phyloP scores from a whole-genome alignment of 2,113 vertebrate genomes.

The Apistogramma diplotaenia region DNA sequence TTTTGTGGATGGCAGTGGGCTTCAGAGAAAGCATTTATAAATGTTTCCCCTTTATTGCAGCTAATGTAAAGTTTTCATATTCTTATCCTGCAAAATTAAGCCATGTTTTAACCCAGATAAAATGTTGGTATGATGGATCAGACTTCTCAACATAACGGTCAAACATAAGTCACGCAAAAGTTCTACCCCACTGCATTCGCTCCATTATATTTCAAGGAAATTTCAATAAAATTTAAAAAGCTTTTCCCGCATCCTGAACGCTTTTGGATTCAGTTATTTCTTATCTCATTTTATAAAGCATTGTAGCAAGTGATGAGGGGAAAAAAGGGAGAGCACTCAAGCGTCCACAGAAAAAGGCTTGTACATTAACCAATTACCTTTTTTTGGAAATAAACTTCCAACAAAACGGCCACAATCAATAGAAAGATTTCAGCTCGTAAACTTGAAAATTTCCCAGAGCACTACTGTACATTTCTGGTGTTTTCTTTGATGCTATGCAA shows the following conservation, averaged over 20 bases:
- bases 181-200: neutral
- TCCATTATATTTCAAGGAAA: accelerated
- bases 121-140: no score
- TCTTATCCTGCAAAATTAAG: no score
- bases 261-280: neutral
- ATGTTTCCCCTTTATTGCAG: no score
- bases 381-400: constrained; percentile 9
- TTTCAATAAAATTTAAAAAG: no score
- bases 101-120: no score
- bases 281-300: neutral
- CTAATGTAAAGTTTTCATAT: no score
- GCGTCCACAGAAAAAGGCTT: constrained; percentile 12
- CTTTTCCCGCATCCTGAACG: accelerated
- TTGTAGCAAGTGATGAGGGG: neutral
- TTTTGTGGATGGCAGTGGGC: no score
- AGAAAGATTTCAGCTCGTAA: neutral
- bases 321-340: constrained; percentile 4
- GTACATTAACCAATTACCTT: constrained; percentile 10
- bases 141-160: no score
- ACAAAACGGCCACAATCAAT: neutral
- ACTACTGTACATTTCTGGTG: neutral
- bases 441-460: neutral
- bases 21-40: no score
- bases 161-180: neutral
- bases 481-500: neutral